phyloP scores from a whole-genome alignment of 2,888 invertebrate genomes.

The Epistrophe grossulariae region DNA sequence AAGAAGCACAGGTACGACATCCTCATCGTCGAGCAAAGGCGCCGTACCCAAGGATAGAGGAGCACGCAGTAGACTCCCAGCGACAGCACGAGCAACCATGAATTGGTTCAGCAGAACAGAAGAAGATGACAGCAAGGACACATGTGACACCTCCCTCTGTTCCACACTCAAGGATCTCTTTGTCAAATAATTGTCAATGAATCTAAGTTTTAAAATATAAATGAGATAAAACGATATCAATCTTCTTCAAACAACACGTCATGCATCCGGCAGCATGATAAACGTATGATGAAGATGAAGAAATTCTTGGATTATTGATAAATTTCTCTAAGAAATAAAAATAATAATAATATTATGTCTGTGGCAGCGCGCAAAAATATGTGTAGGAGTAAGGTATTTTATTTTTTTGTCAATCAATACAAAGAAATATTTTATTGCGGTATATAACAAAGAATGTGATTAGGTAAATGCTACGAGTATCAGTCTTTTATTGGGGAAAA shows the following conservation, averaged over 20 bases:
- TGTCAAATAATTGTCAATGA: conserved; percentile 88
- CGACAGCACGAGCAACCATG: conserved; percentile 81
- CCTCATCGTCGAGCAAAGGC: conserved; percentile 83
- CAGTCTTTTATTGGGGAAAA: conserved; percentile 42
- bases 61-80: conserved; percentile 79
- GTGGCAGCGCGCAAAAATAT: neutral
- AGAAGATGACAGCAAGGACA: conserved; percentile 88
- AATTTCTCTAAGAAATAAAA: neutral
- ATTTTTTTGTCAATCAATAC: conserved; percentile 7
- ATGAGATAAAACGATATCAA: conserved; percentile 64
- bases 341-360: conserved; percentile 14
- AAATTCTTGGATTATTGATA: conserved; percentile 13
- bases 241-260: conserved; percentile 16
- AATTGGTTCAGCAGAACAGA: conserved; percentile 88
- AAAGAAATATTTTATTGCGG: conserved; percentile 34
- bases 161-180: conserved; percentile 94
- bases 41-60: conserved; percentile 83
- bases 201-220: conserved; percentile 78
- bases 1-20: conserved; percentile 84
- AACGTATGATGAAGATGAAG: neutral
- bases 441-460: conserved; percentile 54
- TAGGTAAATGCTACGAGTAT: conserved; percentile 54
- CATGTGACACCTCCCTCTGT: conserved; percentile 92
- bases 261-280: neutral
- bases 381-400: neutral